Conservation (phyloP, 35 echinoderm and acorn worm genomes). For the Eucidaris tribuloides region DNA sequence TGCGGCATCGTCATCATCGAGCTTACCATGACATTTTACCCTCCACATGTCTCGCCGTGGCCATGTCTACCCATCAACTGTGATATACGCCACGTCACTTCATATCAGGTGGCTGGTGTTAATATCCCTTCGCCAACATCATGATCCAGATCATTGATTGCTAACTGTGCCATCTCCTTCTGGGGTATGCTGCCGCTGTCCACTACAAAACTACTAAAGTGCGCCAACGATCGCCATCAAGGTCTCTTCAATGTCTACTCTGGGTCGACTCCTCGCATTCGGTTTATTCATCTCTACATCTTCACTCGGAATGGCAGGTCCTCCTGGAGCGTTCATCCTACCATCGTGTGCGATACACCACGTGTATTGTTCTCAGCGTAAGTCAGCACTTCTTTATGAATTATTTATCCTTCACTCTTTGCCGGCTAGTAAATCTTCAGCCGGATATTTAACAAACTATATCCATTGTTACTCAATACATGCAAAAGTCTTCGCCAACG, state of each 20-base stretch:
- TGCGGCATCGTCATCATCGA: slow-evolving; percentile 85
- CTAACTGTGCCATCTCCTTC: slow-evolving; percentile 69
- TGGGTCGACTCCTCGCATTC: too few relatives aligned
- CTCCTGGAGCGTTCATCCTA: slow-evolving; percentile 70
- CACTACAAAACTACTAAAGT: slow-evolving; percentile 80
- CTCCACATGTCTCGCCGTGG: slow-evolving; percentile 73
- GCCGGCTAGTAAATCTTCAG: too few relatives aligned
- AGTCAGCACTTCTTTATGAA: too few relatives aligned
- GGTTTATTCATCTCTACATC: slow-evolving; percentile 85
- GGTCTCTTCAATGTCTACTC: slow-evolving; percentile 71
- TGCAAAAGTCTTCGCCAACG: too few relatives aligned
- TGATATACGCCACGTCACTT: slow-evolving; percentile 80
- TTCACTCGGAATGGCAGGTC: slow-evolving; percentile 54
- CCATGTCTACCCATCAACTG: slow-evolving; percentile 87
- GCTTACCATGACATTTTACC: slow-evolving; percentile 92
- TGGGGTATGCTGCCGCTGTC: slow-evolving; percentile 83
- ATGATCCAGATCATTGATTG: slow-evolving; percentile 82
- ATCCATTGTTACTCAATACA: too few relatives aligned
- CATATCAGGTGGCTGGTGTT: slow-evolving; percentile 26
- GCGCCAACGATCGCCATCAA: slow-evolving; percentile 72
- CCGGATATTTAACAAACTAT: too few relatives aligned
- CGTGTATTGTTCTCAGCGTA: too few relatives aligned
- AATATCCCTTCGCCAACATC: slow-evolving; percentile 71
- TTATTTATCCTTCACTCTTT: too few relatives aligned
- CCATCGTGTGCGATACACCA: slow-evolving; percentile 79